Evolutionary conservation across 2,797 vertebrate genomes (phyloP).

Genomic region (Myotis vivesi): DNA sequence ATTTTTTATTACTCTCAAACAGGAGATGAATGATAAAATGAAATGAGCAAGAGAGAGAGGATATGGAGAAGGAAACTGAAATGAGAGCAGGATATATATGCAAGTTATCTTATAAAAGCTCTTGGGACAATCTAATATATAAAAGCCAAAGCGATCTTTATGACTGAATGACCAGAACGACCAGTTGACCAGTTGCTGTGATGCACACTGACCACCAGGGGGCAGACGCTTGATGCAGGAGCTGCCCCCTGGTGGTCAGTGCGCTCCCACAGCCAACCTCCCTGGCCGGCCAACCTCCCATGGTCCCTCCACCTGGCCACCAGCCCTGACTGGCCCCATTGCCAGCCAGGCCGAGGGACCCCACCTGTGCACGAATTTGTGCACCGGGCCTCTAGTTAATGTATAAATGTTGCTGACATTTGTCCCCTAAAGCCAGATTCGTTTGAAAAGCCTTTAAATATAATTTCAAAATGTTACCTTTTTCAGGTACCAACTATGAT

Average conservation of each 20-base stretch:
- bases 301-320: too few relatives aligned
- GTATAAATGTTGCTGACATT: neutral
- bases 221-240: too few relatives aligned
- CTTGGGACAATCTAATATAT: neutral
- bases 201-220: too few relatives aligned
- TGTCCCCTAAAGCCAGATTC: neutral
- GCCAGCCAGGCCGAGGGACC: too few relatives aligned
- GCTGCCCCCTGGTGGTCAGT: too few relatives aligned
- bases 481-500: neutral
- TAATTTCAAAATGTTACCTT: slow-evolving; percentile 29
- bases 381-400: neutral
- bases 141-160: too few relatives aligned
- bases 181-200: too few relatives aligned
- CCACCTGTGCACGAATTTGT: too few relatives aligned
- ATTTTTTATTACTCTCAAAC: neutral
- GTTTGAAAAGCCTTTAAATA: slow-evolving; percentile 43
- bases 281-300: too few relatives aligned
- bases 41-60: neutral
- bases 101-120: neutral
- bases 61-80: neutral
- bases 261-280: too few relatives aligned
- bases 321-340: too few relatives aligned
- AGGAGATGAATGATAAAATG: slow-evolving; percentile 23
- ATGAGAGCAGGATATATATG: neutral
- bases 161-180: too few relatives aligned